phyloP scores from a whole-genome alignment of 2,797 vertebrate genomes.

The Clamator glandarius region DNA sequence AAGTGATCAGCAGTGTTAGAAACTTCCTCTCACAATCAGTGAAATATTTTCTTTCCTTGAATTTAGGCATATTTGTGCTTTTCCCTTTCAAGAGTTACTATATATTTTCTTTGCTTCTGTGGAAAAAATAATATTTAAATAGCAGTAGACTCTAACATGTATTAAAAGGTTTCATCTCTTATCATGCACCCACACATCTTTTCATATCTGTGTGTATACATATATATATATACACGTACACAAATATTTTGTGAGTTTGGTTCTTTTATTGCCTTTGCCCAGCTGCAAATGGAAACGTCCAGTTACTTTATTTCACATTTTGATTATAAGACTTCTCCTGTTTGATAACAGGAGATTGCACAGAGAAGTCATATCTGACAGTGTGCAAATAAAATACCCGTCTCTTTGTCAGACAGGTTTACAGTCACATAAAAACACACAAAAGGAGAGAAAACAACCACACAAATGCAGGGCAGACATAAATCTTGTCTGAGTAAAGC shows the following conservation, averaged over 20 bases:
- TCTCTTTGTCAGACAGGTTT: constrained; percentile 35
- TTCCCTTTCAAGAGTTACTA: neutral
- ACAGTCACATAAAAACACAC: constrained; percentile 2
- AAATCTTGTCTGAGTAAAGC: neutral
- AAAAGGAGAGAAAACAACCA: neutral
- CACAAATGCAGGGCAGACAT: neutral
- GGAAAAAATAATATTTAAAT: neutral
- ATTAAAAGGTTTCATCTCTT: neutral
- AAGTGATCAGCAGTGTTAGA: neutral
- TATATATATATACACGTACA: too few species aligned
- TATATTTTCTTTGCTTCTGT: neutral
- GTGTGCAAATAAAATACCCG: constrained; percentile 35
- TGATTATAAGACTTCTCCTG: neutral
- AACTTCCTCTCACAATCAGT: neutral
- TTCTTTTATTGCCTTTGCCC: neutral
- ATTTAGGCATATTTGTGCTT: neutral
- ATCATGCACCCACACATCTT: neutral
- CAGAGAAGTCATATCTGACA: constrained; percentile 1
- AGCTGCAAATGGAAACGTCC: neutral
- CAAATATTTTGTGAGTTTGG: neutral
- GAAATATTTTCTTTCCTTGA: neutral
- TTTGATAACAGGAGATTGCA: neutral
- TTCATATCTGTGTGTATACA: rapidly evolving
- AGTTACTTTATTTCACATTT: neutral
- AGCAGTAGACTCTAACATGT: neutral